A percentile compares a stretch with the other conserved stretches of the same genome.
Evolutionary conservation across 1,140 invertebrate genomes (phyloP).

Genomic region (Mamestra configurata): DNA sequence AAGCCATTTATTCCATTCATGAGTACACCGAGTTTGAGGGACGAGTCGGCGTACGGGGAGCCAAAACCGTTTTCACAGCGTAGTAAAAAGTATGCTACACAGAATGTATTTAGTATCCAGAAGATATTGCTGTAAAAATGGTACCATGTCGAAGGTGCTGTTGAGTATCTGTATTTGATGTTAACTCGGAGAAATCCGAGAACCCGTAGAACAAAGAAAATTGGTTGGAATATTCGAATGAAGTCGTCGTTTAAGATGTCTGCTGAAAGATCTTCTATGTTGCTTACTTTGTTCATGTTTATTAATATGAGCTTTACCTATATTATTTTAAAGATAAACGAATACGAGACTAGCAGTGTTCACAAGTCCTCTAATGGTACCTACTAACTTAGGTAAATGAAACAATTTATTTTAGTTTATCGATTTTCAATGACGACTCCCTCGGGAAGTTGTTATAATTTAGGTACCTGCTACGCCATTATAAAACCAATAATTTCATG

Average conservation of each 20-base stretch:
- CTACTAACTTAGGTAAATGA: background rate
- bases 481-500: too few species aligned
- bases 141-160: slow-evolving; percentile 54
- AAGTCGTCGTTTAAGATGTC: slow-evolving; percentile 72
- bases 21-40: slow-evolving; percentile 46
- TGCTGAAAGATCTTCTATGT: slow-evolving; percentile 60
- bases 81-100: slow-evolving; percentile 4
- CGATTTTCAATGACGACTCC: background rate
- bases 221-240: slow-evolving; percentile 59
- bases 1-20: slow-evolving; percentile 41
- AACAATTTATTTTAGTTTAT: background rate
- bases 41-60: slow-evolving; percentile 5
- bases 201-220: slow-evolving; percentile 57
- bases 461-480: too few species aligned
- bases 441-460: background rate
- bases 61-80: slow-evolving; percentile 39
- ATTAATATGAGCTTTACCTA: background rate
- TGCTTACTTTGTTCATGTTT: slow-evolving; percentile 47
- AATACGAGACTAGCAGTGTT: background rate
- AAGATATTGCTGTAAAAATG: slow-evolving; percentile 53
- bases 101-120: slow-evolving; percentile 45
- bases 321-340: background rate
- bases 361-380: background rate
- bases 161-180: slow-evolving; percentile 63
- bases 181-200: slow-evolving; percentile 61